Evolutionary conservation across 2,113 vertebrate species (phyloP).

Genomic region (Nycticebus coucang): DNA sequence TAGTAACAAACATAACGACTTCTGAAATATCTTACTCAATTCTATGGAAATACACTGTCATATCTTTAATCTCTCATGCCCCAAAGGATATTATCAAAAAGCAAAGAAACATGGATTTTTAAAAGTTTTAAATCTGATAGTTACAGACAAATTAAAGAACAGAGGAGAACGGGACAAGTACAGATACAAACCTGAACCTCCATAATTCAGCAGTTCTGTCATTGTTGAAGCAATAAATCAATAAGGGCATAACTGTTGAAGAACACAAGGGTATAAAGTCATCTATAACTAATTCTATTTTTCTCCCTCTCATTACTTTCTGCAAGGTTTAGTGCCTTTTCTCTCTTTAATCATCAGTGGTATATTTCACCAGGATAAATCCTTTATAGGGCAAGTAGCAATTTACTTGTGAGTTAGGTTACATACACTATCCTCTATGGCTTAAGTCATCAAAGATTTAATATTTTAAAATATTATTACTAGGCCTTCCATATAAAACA

Average conservation of each 20-base stretch:
- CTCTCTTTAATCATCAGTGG: background rate
- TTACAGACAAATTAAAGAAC: background rate
- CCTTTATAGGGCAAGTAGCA: background rate
- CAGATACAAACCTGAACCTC: background rate
- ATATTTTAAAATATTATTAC: background rate
- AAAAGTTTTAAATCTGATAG: background rate
- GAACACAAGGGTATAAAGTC: accelerated
- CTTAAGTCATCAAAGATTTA: background rate
- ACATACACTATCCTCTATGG: background rate
- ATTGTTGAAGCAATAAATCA: background rate
- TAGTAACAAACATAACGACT: too few relatives aligned
- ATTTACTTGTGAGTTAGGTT: background rate
- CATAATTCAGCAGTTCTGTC: background rate
- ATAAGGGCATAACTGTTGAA: background rate
- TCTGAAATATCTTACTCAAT: too few relatives aligned
- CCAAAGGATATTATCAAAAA: background rate
- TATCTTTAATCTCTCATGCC: too few relatives aligned
- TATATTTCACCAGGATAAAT: background rate
- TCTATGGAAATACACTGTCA: too few relatives aligned
- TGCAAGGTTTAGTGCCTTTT: background rate
- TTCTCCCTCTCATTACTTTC: background rate
- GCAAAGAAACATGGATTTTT: background rate
- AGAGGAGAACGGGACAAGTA: background rate
- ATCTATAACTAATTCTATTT: too few relatives aligned
- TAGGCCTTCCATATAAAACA: background rate